Base-by-base conservation (phyloP, 2,113 vertebrate species). In the Dasypus novemcinctus region DNA sequence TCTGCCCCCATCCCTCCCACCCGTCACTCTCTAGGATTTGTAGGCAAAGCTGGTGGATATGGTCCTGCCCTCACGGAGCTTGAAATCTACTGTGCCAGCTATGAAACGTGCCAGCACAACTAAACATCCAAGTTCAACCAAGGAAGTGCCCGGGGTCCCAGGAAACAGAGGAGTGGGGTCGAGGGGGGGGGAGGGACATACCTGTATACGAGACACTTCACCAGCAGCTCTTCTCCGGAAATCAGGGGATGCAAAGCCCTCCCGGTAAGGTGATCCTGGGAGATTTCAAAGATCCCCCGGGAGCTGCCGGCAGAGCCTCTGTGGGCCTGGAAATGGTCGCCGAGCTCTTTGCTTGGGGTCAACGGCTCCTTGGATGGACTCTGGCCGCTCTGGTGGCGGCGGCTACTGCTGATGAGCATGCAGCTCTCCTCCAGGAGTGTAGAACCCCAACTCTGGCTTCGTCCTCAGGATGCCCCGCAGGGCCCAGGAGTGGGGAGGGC, bases 171-270 rank as follows among this genome's bases (percentile, higher is more conserved):
- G 10, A 5, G 33, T 9, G 3, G 36, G 9, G 21, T 27, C 6
- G 2, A 33, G 4, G 13, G 46, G 31, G 43, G 7, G 31, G n/a
- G n/a, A n/a, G n/a, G n/a, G n/a, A n/a, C n/a, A n/a, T n/a, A 33
- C 31, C 38, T 36, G 7, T 59, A 20, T 80, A 18, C 11, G 2
- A 46, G n/a, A 33, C 10, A 0, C 38, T 23, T 80, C 20, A 3
- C 2, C 20, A n/a, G 75, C 3, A 8, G 3, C 0, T 18, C 1
- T 27, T 33, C 46, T 21, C 57, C 54, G 23, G 43, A 12, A 61
- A 23, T 5, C 12, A 1, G 31, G 74, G 46, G 0, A 6, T 17
- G 4, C 3, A 12, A 17, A 0, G 2, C 66, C 7, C 0, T 25
- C 49, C 20, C 0, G 20, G 23, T 5, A 3, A 20, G 2, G 1